These are phyloP conservation scores for Crypturellus tataupa DNA, from an alignment of 2,797 vertebrate genomes.

Conservation along the genomic window DNA sequence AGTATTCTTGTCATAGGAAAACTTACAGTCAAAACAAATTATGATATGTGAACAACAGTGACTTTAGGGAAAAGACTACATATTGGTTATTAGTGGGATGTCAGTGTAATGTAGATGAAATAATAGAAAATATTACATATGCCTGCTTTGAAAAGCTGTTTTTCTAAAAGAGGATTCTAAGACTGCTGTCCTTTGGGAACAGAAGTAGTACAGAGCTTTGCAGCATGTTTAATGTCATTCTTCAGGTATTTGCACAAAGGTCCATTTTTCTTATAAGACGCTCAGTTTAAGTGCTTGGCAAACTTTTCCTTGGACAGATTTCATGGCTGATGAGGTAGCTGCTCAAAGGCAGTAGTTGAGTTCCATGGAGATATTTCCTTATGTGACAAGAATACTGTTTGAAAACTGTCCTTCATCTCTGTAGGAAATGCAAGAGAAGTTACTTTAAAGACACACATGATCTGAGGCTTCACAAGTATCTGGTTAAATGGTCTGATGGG, in stretches of 20 bases:
- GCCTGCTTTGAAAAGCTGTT: not conserved
- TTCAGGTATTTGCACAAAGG: not conserved
- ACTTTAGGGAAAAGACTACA: not conserved
- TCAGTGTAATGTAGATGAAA: not conserved
- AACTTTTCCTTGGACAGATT: not conserved
- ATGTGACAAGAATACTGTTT: not conserved
- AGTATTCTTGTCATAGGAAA: not conserved
- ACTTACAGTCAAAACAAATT: not conserved
- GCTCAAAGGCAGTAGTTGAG: not conserved
- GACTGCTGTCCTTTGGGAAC: not conserved
- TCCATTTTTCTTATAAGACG: constrained; percentile 10
- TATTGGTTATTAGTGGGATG: not conserved
- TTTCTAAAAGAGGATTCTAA: not conserved
- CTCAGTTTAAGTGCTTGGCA: not conserved
- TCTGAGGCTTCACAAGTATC: not conserved
- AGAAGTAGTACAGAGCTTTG: not conserved
- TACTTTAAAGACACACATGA: not conserved
- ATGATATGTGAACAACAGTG: not conserved
- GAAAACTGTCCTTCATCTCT: not conserved
- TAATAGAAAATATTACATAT: not conserved
- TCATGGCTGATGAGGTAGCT: not conserved
- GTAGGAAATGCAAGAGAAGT: not conserved
- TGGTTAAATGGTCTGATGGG: not conserved
- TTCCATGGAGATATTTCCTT: not conserved
- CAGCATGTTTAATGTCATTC: not conserved